Conservation (phyloP, 2,888 invertebrate species). For the Eugnorisma glareosa region DNA sequence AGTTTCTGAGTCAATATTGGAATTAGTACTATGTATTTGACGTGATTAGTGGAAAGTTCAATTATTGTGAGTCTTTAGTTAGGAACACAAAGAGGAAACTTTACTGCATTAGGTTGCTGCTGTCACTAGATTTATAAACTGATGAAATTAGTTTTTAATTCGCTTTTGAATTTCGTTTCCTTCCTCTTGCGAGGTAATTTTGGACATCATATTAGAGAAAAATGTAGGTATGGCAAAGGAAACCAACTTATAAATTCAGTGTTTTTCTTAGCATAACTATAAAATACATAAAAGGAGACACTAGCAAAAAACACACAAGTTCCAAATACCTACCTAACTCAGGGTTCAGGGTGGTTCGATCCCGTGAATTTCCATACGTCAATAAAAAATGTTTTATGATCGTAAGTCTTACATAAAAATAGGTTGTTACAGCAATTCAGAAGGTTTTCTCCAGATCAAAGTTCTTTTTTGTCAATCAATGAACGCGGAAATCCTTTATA, state of each 20-base stretch:
- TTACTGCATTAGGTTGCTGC: conserved; percentile 21
- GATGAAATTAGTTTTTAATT: conserved; percentile 24
- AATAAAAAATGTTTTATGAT: conserved; percentile 50
- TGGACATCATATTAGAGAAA: background rate
- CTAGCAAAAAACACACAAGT: background rate
- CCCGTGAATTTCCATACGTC: conserved; percentile 43
- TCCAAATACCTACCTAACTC: conserved; percentile 31
- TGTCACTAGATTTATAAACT: conserved; percentile 40
- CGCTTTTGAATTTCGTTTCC: background rate
- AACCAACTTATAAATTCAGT: background rate
- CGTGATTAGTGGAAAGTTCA: conserved; percentile 44
- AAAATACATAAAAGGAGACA: background rate
- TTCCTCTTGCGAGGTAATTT: background rate
- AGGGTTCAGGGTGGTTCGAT: conserved; percentile 12
- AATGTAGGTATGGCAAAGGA: background rate
- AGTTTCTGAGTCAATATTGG: conserved; percentile 21
- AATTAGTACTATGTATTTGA: conserved; percentile 16
- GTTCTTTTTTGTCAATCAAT: conserved; percentile 21
- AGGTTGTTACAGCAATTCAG: conserved; percentile 1
- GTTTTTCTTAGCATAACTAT: background rate
- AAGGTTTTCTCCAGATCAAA: conserved; percentile 16
- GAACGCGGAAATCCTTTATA: conserved; percentile 23
- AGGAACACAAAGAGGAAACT: conserved; percentile 38
- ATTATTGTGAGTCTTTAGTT: conserved; percentile 49
- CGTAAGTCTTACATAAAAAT: conserved; percentile 16